Percentiles rank a stretch among this genome's conserved stretches.
These are phyloP conservation scores for Cassiopea andromeda DNA, from an alignment of 30 jellyfish, hydroid and myxozoan species.

Conservation along the genomic window DNA sequence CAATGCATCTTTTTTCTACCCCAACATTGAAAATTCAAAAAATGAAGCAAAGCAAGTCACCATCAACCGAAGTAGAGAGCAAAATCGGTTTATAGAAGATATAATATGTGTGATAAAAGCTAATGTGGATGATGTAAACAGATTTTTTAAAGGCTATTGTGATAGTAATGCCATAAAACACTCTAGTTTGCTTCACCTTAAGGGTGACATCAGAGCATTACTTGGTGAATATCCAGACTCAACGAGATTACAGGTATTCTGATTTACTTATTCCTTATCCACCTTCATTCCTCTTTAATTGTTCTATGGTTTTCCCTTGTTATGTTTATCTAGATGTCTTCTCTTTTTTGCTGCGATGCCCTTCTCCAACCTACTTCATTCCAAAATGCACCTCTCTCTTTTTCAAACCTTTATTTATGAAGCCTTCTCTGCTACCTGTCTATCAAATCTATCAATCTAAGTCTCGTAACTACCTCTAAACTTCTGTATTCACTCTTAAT, in stretches of 20 bases:
- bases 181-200: conserved; percentile 39
- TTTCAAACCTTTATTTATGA: too few relatives aligned
- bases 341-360: background rate
- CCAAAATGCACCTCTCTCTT: too few relatives aligned
- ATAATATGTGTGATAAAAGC: conserved; percentile 6
- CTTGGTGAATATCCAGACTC: conserved; percentile 45
- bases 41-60: conserved; percentile 26
- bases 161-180: background rate
- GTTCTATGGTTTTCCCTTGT: background rate
- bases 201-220: conserved; percentile 72
- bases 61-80: background rate
- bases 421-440: too few relatives aligned
- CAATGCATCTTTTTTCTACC: conserved; percentile 52
- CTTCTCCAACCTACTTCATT: too few relatives aligned
- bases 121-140: background rate
- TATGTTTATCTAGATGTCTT: background rate
- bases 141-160: conserved; percentile 11
- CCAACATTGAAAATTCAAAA: conserved; percentile 1
- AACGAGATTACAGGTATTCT: background rate
- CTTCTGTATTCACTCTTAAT: too few relatives aligned
- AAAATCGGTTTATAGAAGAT: conserved; percentile 18
- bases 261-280: background rate
- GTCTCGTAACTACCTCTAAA: too few relatives aligned
- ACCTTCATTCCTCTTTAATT: background rate
- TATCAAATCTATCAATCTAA: too few relatives aligned